These are phyloP conservation scores for Isichthys henryi DNA, from an alignment of 2,113 vertebrate genomes.

Conservation along the genomic window DNA sequence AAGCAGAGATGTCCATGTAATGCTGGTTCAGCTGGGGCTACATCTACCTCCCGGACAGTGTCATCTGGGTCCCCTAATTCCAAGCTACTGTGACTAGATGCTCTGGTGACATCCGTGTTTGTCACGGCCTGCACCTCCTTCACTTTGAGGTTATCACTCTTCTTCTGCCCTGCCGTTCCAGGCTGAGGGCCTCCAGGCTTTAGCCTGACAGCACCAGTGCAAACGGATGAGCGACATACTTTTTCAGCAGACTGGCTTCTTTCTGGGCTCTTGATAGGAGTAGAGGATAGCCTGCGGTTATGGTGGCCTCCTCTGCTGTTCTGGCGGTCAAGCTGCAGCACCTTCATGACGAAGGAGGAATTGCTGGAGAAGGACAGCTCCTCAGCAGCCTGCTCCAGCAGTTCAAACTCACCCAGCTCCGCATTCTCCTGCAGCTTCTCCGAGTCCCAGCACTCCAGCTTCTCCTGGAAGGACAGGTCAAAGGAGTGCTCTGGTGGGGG, in stretches of 20 bases:
- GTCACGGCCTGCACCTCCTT: background rate
- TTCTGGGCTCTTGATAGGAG: slow-evolving; percentile 70
- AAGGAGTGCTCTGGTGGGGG: slow-evolving; percentile 55
- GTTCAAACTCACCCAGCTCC: slow-evolving; percentile 91
- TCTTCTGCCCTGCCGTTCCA: background rate
- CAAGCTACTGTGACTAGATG: slow-evolving; percentile 32
- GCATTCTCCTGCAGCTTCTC: slow-evolving; percentile 70
- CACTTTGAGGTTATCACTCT: background rate
- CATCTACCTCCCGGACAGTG: slow-evolving; percentile 27
- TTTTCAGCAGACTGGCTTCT: slow-evolving; percentile 25
- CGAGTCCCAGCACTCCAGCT: slow-evolving; percentile 69
- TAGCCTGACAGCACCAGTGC: background rate
- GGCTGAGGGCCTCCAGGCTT: background rate
- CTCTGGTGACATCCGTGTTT: background rate
- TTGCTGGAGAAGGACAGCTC: slow-evolving; percentile 94
- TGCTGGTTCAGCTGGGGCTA: slow-evolving; percentile 13
- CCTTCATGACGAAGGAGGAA: slow-evolving; percentile 85
- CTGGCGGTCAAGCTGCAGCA: slow-evolving; percentile 71
- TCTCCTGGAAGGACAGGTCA: slow-evolving; percentile 76
- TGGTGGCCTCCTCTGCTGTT: slow-evolving; percentile 36
- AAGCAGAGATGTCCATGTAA: slow-evolving; percentile 40
- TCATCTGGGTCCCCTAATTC: slow-evolving; percentile 54
- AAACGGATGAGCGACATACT: background rate
- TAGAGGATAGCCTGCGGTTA: slow-evolving; percentile 76
- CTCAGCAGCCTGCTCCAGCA: slow-evolving; percentile 85